These are phyloP conservation scores for Cosmopolites sordidus DNA, from an alignment of 2,888 invertebrate species.

Conservation along the genomic window DNA sequence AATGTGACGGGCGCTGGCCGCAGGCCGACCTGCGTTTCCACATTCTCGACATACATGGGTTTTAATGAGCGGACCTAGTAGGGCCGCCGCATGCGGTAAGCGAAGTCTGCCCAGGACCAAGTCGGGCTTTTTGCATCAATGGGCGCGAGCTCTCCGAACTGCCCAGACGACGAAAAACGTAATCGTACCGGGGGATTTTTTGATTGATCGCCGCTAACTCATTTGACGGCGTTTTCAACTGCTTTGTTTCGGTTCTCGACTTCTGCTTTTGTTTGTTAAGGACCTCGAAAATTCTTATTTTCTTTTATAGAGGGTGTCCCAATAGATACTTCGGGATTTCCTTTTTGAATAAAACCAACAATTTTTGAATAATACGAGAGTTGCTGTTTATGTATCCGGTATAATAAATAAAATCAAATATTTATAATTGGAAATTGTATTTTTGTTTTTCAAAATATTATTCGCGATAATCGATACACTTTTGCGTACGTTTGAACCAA, in stretches of 20 bases:
- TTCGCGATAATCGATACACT: no score
- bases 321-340: no score
- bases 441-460: no score
- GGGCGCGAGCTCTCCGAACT: constrained; percentile 34
- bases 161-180: constrained; percentile 24
- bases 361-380: no score
- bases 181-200: constrained; percentile 23
- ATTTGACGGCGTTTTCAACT: neutral
- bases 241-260: constrained; percentile 1
- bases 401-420: no score
- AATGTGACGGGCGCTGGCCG: constrained; percentile 46
- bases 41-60: constrained; percentile 48
- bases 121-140: constrained; percentile 43
- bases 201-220: constrained; percentile 12
- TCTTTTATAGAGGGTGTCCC: no score
- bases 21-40: constrained; percentile 47
- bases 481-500: no score
- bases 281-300: no score
- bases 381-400: no score
- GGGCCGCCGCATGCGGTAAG: constrained; percentile 43
- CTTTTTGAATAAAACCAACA: no score
- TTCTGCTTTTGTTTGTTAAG: no score
- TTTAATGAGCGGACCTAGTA: constrained; percentile 47
- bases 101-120: constrained; percentile 29
- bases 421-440: no score